Conservation (phyloP, 2,113 vertebrate genomes). For the Callipepla squamata region DNA sequence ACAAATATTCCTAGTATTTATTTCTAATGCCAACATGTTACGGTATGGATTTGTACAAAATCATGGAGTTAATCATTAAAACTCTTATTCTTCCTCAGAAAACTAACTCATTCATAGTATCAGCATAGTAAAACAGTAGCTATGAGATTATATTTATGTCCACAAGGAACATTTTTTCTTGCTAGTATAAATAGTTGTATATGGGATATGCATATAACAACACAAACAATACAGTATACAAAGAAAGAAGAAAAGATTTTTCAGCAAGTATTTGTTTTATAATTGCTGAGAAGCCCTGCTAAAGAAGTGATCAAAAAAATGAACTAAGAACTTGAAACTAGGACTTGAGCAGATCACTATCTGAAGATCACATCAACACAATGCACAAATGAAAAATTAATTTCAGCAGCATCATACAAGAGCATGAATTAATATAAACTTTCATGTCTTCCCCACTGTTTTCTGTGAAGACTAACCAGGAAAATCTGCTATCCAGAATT, state of each 20-base stretch:
- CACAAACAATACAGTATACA: neutral
- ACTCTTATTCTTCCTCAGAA: conserved; percentile 58
- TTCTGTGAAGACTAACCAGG: neutral
- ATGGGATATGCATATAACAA: neutral
- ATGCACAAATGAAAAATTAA: neutral
- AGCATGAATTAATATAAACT: neutral
- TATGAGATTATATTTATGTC: conserved; percentile 55
- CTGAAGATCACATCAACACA: neutral
- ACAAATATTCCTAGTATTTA: conserved; percentile 38
- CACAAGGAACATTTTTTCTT: neutral
- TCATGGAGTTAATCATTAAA: conserved; percentile 50
- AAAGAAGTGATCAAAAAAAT: neutral
- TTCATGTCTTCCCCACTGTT: neutral
- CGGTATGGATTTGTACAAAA: conserved; percentile 35
- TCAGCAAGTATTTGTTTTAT: neutral
- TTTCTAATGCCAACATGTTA: conserved; percentile 48
- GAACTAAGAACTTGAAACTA: neutral
- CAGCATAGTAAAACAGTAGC: conserved; percentile 41
- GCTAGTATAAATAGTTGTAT: neutral
- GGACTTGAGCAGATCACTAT: neutral
- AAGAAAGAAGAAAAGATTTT: conserved; percentile 31
- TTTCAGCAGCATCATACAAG: neutral
- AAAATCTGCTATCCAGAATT: neutral
- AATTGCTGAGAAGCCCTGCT: neutral
- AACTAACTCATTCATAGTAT: conserved; percentile 53